Percentiles rank a stretch among this genome's conserved stretches.
Evolutionary conservation across 2,888 invertebrate genomes (phyloP).

Genomic region (Chaetoderma sp.): DNA sequence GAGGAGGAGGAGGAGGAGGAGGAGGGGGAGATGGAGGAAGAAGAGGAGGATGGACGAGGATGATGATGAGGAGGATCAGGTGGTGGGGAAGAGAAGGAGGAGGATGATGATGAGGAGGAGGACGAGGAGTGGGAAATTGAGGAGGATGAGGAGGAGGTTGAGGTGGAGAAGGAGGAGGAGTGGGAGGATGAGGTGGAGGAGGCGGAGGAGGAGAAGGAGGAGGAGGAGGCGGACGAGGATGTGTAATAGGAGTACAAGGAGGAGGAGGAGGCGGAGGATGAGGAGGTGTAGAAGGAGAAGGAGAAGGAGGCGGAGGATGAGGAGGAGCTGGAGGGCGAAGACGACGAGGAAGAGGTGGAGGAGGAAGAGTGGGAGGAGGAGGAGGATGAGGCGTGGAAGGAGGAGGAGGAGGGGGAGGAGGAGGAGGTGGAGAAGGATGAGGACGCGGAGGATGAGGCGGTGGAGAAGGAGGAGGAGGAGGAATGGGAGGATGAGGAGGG

Average conservation of each 20-base stretch:
- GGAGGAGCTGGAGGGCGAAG: not conserved
- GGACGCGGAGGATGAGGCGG: too few relatives aligned
- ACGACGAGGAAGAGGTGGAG: not conserved
- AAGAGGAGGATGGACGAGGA: constrained; percentile 10
- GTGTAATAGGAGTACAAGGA: not conserved
- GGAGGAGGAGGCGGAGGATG: constrained; percentile 1
- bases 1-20: constrained; percentile 23
- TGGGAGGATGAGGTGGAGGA: constrained; percentile 13
- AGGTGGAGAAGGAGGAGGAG: constrained; percentile 12
- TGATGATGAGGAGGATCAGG: not conserved
- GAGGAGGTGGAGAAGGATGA: too few relatives aligned
- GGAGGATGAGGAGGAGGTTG: constrained; percentile 10
- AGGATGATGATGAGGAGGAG: not conserved
- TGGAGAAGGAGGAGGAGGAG: too few relatives aligned
- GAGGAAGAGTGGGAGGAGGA: not conserved
- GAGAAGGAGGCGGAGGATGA: not conserved
- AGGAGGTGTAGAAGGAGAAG: not conserved
- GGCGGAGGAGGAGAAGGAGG: constrained; percentile 13
- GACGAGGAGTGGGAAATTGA: not conserved
- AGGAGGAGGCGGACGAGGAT: not conserved
- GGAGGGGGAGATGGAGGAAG: constrained; percentile 13
- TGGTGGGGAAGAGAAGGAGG: not conserved
- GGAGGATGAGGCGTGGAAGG: constrained; percentile 1
- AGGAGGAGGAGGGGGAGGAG: constrained; percentile 11
- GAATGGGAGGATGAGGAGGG: too few relatives aligned